These are phyloP conservation scores for Dermochelys coriacea DNA, from an alignment of 2,797 vertebrate species.

Conservation along the genomic window DNA sequence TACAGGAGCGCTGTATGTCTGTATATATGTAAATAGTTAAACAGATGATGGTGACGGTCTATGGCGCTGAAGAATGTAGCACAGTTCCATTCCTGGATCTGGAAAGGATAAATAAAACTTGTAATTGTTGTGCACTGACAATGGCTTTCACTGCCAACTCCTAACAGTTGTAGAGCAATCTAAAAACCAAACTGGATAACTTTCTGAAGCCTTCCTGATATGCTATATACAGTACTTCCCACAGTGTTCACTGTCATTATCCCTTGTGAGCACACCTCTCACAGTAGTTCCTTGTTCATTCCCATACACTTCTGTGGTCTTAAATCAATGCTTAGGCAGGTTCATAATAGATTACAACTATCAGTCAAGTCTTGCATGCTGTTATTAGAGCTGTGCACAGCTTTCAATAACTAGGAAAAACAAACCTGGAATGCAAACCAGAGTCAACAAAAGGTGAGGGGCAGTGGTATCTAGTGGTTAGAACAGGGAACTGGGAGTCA, in stretches of 20 bases:
- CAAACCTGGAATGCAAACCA: background rate
- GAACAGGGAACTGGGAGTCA: rapidly evolving
- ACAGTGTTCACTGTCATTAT: rapidly evolving
- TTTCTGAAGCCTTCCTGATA: background rate
- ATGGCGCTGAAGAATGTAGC: background rate
- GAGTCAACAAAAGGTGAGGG: background rate
- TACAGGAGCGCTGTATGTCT: background rate
- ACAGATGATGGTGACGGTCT: background rate
- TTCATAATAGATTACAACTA: background rate
- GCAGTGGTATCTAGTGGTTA: rapidly evolving
- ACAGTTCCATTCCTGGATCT: background rate
- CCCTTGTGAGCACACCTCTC: rapidly evolving
- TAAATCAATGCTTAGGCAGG: background rate
- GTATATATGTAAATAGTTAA: background rate
- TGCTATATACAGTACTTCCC: background rate
- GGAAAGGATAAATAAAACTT: background rate
- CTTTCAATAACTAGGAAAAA: background rate
- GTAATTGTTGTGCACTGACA: background rate
- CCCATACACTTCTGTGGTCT: background rate
- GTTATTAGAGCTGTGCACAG: background rate
- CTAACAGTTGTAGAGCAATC: background rate
- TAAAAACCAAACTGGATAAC: background rate
- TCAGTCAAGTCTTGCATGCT: background rate
- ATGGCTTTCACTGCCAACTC: background rate
- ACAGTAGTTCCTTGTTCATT: background rate